Base-by-base conservation (phyloP, 2,113 vertebrate species). In the Eubucco bourcierii region DNA sequence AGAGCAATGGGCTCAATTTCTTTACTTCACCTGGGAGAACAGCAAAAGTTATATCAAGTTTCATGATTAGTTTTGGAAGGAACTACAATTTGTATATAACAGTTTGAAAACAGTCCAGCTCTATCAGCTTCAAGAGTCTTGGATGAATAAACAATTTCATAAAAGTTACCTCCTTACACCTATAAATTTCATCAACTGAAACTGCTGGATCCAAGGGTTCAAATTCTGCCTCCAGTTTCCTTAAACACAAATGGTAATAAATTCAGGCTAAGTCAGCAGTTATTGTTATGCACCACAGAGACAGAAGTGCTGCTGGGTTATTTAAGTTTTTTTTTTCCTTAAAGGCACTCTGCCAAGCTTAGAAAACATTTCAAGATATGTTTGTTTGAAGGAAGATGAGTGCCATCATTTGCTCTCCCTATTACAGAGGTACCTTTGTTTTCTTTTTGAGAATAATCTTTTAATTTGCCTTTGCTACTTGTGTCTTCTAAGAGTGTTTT, bases 21-120 rank as follows among this genome's bases (percentile, higher is more conserved):
- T 85, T 91, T 95, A 58, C 65, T 82, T 80, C 92, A 92, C 81
- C 33, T 58, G 39, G 89, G 75, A 96, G 61, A 90, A 91, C 94
- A 61, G 25, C n/a, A 92, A 89, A 95, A 80, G 18, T 27, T 29
- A 59, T 59, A 84, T 52, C 84, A 31, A 61, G 19, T 46, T 82
- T 46, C 20, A 14, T 61, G 78, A 52, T 12, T 66, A 60, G 29
- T n/a, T 65, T 39, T 13, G 25, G 59, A 58, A 6, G 7, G 84
- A 87, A 52, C 21, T 53, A n/a, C 61, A 37, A 23, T 67, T 72
- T 80, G 47, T 80, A 8, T 31, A 17, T 46, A 92, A 41, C 34
- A 76, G 71, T n/a, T 78, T 72, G 29, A 27, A 58, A 80, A 34
- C 33, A 80, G 25, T 10, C 39, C 10, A 75, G 50, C 21, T 81